Percentiles rank a stretch among this genome's conserved stretches.
phyloP scores from a whole-genome alignment of 2,888 invertebrate species.

The Stomorhina lunata region DNA sequence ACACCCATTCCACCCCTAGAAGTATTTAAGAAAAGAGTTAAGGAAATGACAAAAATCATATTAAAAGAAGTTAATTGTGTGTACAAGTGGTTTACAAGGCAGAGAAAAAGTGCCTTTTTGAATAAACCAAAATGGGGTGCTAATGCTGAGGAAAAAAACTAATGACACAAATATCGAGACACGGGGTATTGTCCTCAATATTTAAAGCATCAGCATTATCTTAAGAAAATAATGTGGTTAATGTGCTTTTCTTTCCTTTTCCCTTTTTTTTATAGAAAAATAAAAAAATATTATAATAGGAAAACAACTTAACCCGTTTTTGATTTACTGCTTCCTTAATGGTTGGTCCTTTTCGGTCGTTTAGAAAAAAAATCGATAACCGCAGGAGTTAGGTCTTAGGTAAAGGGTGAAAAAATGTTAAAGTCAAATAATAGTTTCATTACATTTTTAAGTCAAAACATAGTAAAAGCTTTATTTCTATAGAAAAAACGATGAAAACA shows the following conservation, averaged over 20 bases:
- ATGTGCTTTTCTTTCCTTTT: background rate
- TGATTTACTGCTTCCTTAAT: background rate
- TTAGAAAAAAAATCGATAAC: no score
- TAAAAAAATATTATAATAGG: background rate
- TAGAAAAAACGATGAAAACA: no score
- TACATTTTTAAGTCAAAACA: no score
- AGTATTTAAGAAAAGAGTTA: background rate
- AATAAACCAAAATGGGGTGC: conserved; percentile 1
- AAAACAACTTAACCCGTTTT: conserved; percentile 23
- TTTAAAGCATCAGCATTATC: background rate
- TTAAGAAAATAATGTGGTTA: conserved; percentile 34
- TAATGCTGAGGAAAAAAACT: background rate
- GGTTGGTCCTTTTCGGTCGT: background rate
- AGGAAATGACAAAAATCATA: conserved; percentile 32
- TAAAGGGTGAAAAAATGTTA: background rate
- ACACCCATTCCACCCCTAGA: no score
- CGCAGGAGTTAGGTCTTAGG: background rate
- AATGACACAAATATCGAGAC: background rate
- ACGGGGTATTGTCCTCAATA: background rate
- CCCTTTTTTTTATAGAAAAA: background rate
- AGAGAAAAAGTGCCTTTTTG: no score
- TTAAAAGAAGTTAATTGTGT: conserved; percentile 53
- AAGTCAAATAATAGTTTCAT: no score
- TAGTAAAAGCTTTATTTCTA: no score
- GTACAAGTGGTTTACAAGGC: conserved; percentile 45